Percentiles rank a stretch among this genome's conserved stretches.
Conservation (phyloP, 2,888 invertebrate species). For the Macrosiphum euphorbiae region DNA sequence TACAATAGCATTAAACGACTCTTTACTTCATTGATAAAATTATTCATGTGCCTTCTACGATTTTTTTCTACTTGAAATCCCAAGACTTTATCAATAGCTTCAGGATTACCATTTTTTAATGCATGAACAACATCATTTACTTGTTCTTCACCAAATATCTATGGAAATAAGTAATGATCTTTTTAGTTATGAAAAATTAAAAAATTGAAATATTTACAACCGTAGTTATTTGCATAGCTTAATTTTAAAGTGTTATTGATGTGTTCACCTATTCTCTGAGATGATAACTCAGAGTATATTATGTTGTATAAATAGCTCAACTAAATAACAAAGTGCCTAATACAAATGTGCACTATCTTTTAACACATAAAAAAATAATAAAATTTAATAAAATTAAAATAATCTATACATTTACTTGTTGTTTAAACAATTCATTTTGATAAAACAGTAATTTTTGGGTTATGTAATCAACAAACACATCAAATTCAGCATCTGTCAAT, state of each 20-base stretch:
- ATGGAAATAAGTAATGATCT: not conserved
- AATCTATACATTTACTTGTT: constrained; percentile 73
- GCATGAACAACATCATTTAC: constrained; percentile 32
- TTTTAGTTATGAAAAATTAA: not conserved
- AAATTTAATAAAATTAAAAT: constrained; percentile 19
- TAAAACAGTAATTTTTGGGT: constrained; percentile 82
- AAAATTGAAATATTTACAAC: not conserved
- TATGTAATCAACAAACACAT: constrained; percentile 84
- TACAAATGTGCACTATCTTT: not conserved
- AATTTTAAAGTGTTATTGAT: not conserved
- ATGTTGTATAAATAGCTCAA: not conserved
- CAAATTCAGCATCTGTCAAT: constrained; percentile 78
- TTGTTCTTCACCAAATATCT: constrained; percentile 50
- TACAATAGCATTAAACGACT: not conserved
- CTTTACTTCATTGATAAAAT: constrained; percentile 56
- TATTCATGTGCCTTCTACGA: constrained; percentile 37
- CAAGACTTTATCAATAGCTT: constrained; percentile 40
- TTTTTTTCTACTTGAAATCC: constrained; percentile 48
- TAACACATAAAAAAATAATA: not conserved
- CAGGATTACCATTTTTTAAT: constrained; percentile 22
- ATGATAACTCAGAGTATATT: not conserved
- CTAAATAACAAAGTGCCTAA: not conserved
- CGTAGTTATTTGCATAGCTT: not conserved
- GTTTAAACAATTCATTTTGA: constrained; percentile 82
- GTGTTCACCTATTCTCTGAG: not conserved